These are phyloP conservation scores for Liasis olivaceus DNA, from an alignment of 2,797 vertebrate species.

Conservation along the genomic window DNA sequence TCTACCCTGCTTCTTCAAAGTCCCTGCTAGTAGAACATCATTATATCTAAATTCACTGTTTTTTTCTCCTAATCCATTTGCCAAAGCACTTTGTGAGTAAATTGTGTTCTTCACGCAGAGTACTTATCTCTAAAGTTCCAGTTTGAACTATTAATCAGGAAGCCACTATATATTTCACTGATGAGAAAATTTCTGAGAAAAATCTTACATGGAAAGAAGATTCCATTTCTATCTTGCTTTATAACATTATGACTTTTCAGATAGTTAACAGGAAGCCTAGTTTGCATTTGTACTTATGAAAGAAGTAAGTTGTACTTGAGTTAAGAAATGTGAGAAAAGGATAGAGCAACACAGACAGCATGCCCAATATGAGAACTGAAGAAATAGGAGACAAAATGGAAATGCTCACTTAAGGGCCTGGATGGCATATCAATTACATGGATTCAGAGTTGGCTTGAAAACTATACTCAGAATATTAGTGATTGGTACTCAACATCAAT, in stretches of 20 bases:
- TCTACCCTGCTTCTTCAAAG: background rate
- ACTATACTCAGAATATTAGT: background rate
- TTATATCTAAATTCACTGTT: background rate
- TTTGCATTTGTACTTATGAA: background rate
- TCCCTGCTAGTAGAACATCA: background rate
- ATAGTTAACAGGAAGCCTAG: background rate
- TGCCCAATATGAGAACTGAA: background rate
- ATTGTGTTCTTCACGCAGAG: fast-evolving
- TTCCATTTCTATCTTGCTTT: background rate
- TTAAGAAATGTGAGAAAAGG: background rate
- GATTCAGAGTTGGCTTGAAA: background rate
- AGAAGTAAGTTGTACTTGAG: background rate
- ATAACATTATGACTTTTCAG: background rate
- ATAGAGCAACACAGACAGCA: background rate
- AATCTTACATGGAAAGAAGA: background rate
- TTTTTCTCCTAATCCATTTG: fast-evolving
- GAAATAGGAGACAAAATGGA: background rate
- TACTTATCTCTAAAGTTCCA: background rate
- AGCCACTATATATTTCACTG: background rate
- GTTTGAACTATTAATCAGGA: background rate
- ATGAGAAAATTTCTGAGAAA: background rate
- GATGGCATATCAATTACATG: background rate
- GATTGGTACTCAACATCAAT: background rate
- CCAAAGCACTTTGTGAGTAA: background rate
- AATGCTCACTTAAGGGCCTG: background rate